Percentiles rank a stretch among this genome's conserved stretches.
These are phyloP conservation scores for Apostichopus parvimensis DNA, from an alignment of 35 echinoderm and acorn worm genomes.

Conservation along the genomic window DNA sequence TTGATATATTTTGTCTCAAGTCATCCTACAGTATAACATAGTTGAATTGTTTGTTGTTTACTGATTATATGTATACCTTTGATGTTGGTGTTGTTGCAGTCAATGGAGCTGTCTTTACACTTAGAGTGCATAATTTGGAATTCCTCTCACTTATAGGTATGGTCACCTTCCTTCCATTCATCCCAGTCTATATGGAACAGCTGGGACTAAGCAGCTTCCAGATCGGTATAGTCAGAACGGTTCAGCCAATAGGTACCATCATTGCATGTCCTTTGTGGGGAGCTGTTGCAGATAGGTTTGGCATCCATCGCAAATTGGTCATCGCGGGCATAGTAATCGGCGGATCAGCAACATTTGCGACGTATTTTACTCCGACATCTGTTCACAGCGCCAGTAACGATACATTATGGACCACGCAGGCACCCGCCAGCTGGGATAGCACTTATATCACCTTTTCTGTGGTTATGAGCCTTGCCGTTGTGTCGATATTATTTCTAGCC, in stretches of 20 bases:
- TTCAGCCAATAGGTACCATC: constrained; percentile 58
- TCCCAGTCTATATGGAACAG: constrained; percentile 75
- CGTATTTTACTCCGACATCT: constrained; percentile 69
- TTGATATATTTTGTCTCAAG: too few relatives aligned
- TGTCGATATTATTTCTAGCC: constrained; percentile 24
- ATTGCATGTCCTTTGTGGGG: constrained; percentile 62
- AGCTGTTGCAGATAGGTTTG: constrained; percentile 69
- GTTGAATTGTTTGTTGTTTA: too few relatives aligned
- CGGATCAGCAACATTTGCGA: constrained; percentile 57
- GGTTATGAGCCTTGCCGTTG: constrained; percentile 23
- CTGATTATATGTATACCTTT: too few relatives aligned
- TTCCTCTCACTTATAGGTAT: constrained; percentile 45
- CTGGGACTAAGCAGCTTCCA: constrained; percentile 63
- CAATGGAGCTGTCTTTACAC: too few relatives aligned
- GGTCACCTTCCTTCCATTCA: constrained; percentile 63
- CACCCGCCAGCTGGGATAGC: constrained; percentile 5
- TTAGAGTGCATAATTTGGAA: too few relatives aligned
- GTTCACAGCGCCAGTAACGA: not conserved
- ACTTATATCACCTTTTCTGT: constrained; percentile 33
- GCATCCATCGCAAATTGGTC: constrained; percentile 55
- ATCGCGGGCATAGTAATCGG: constrained; percentile 38
- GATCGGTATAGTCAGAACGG: constrained; percentile 60
- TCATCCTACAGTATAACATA: too few relatives aligned
- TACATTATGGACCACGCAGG: not conserved
- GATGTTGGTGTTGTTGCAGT: too few relatives aligned